Percentiles rank a stretch among this genome's conserved stretches.
phyloP scores from a whole-genome alignment of 2,797 vertebrate species.

The Cirrhinus molitorella region DNA sequence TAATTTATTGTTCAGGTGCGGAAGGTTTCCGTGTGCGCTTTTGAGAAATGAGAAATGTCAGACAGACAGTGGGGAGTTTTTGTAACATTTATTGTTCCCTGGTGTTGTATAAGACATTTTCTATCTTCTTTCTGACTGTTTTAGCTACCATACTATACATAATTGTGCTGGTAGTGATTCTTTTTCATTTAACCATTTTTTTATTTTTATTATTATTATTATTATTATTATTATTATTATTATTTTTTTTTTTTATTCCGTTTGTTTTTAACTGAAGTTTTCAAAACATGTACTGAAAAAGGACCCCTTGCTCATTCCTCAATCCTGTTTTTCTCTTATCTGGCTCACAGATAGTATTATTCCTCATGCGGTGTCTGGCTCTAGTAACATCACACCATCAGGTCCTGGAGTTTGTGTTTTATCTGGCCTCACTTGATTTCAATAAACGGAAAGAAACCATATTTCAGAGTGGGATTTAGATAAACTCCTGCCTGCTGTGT shows the following conservation, averaged over 20 bases:
- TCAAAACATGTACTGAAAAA: background rate
- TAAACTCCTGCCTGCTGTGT: constrained; percentile 47
- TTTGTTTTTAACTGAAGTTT: background rate
- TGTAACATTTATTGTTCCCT: background rate
- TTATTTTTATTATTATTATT: too few relatives aligned
- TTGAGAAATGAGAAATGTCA: background rate
- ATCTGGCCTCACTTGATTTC: constrained; percentile 33
- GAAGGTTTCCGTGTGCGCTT: background rate
- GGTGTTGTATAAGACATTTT: too few relatives aligned
- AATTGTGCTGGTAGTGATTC: background rate
- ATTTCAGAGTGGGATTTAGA: constrained; percentile 44
- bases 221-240: too few relatives aligned
- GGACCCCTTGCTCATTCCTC: background rate
- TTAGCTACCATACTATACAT: background rate
- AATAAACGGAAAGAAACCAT: constrained; percentile 49
- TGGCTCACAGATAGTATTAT: constrained; percentile 30
- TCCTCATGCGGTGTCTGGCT: constrained; percentile 21
- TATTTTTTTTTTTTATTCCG: background rate
- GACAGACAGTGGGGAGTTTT: background rate
- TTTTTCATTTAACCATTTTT: too few relatives aligned
- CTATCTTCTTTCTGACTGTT: background rate
- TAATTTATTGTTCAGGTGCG: constrained; percentile 11
- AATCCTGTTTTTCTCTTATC: constrained; percentile 23
- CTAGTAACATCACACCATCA: constrained; percentile 20
- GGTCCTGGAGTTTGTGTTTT: constrained; percentile 30